Evolutionary conservation across 2,797 vertebrate genomes (phyloP).

Genomic region (Lacerta agilis): DNA sequence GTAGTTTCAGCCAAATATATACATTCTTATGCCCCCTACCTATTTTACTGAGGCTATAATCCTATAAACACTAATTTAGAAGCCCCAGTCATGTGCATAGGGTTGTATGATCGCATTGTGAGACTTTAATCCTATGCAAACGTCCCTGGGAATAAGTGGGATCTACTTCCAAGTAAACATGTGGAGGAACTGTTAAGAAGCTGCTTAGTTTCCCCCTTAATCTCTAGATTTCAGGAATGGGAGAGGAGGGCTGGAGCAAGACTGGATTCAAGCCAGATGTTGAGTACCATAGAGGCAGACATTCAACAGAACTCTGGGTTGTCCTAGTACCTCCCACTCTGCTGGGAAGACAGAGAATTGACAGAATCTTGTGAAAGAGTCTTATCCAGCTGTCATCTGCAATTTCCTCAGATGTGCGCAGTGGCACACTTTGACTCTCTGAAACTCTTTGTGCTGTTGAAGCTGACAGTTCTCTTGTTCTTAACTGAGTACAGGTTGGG

Average conservation of each 20-base stretch:
- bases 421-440: background rate
- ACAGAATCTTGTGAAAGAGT: background rate
- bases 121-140: background rate
- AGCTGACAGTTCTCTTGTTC: background rate
- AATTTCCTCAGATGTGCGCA: background rate
- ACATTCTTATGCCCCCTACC: background rate
- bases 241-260: background rate
- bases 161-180: background rate
- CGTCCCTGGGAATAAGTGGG: background rate
- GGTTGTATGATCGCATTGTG: no score
- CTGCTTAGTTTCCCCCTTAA: background rate
- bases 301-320: background rate
- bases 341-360: background rate
- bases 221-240: background rate
- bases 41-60: background rate
- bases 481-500: background rate
- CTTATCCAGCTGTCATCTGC: fast-evolving
- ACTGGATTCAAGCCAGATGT: background rate
- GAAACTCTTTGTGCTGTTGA: background rate
- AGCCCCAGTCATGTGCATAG: no score
- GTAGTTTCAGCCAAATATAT: background rate
- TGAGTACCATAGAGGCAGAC: background rate
- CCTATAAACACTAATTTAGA: background rate
- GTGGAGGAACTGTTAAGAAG: background rate
- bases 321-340: background rate